phyloP scores from a whole-genome alignment of 92 coral and sea anemone species.

The Scolanthus callimorphus region DNA sequence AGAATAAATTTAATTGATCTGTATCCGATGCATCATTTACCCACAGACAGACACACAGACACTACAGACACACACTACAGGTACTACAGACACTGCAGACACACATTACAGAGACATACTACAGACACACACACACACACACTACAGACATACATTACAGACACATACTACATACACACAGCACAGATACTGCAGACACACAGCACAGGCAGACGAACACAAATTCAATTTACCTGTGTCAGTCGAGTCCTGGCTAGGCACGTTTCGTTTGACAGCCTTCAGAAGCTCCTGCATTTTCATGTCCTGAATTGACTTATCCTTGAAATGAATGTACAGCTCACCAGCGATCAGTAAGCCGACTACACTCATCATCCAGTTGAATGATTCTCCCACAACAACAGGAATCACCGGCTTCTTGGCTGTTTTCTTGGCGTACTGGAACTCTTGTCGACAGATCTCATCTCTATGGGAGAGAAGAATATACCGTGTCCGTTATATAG shows the following conservation, averaged over 20 bases:
- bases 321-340: slow-evolving; percentile 90
- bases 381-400: slow-evolving; percentile 83
- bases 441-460: slow-evolving; percentile 90
- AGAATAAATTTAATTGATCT: neutral
- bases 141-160: too few species aligned
- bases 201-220: too few species aligned
- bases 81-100: too few species aligned
- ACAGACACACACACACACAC: too few species aligned
- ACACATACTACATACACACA: too few species aligned
- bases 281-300: slow-evolving; percentile 69
- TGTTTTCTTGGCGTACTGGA: slow-evolving; percentile 93
- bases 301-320: slow-evolving; percentile 57
- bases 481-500: too few species aligned
- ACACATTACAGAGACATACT: too few species aligned
- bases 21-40: too few species aligned
- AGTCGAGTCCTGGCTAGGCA: slow-evolving; percentile 28
- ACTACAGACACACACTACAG: too few species aligned
- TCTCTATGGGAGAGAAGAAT: slow-evolving; percentile 66
- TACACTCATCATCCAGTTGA: slow-evolving; percentile 94
- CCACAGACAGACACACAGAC: too few species aligned
- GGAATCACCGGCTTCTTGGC: slow-evolving; percentile 88
- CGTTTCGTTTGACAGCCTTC: slow-evolving; percentile 65
- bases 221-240: slow-evolving; percentile 21
- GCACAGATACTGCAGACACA: too few species aligned
- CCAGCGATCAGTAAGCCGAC: slow-evolving; percentile 95